Evolutionary conservation across 2,888 invertebrate genomes (phyloP), one percentile per base, ranked within the genome.

Genomic region (Agonopterix arenella): DNA sequence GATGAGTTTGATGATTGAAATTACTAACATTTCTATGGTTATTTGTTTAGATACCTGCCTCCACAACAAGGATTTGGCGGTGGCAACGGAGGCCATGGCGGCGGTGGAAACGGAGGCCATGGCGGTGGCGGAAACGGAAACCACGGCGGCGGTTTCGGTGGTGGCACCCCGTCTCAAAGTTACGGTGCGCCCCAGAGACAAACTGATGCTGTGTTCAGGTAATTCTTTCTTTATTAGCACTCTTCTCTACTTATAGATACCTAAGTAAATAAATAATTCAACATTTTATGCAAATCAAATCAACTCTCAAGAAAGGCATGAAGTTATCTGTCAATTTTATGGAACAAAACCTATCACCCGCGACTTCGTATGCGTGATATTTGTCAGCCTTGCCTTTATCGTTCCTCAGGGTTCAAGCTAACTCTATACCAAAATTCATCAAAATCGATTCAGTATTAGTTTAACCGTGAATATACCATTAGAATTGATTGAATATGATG

Each of bases 21-120:
- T 4, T 40, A n/a, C n/a, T 9, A 40, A 40, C 1, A 40, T 40
- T 40, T 28, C 28, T 28, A n/a, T 28, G 28, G 5, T 43, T n/a
- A n/a, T n/a, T n/a, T n/a, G n/a, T n/a, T 3, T 64, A 80, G 82
- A 56, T 81, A 85, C 62, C 76, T 85, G 8, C 86, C 86, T 10
- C 84, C 86, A 0, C 70, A 72, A 47, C 70, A 66, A 43, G 61
- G 64, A 2, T 63, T 57, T 28, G 58, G 52, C 11, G 64, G 63
- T 1, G 66, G 64, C 45, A 83, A 80, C 48, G 70, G 85, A 13
- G 28, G 28, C 28, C 1, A 7, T 7, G 58, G 52, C 11, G 64
- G 63, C 2, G 66, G 64, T 45, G 70, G 85, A 8, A 5, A 5
- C 9, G 37, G 11, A 8, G 18, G 18, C 18, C 18, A 18, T 3